These are phyloP conservation scores for Conistra vaccinii DNA, from an alignment of 2,888 invertebrate species.

Conservation along the genomic window DNA sequence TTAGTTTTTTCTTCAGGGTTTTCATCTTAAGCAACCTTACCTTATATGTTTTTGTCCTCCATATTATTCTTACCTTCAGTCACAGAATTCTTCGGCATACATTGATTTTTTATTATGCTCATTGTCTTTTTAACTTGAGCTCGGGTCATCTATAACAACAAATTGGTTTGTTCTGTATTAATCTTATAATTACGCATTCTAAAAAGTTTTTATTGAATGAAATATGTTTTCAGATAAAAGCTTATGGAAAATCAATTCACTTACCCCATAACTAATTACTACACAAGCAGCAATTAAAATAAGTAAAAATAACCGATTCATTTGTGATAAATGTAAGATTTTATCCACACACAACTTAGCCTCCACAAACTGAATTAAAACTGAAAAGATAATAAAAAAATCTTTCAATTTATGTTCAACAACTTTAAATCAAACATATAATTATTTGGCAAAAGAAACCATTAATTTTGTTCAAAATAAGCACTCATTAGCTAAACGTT, in stretches of 20 bases:
- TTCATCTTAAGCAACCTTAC: background rate
- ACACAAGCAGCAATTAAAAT: slow-evolving; percentile 31
- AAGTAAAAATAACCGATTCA: slow-evolving; percentile 48
- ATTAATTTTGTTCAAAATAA: slow-evolving; percentile 57
- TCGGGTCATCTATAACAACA: slow-evolving; percentile 78
- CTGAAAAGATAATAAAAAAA: slow-evolving; percentile 43
- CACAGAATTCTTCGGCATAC: slow-evolving; percentile 90
- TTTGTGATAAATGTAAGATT: slow-evolving; percentile 23
- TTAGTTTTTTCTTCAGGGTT: background rate
- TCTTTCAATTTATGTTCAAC: slow-evolving; percentile 60
- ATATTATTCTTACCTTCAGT: slow-evolving; percentile 83
- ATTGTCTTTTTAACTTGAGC: slow-evolving; percentile 91
- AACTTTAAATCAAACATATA: slow-evolving; percentile 44
- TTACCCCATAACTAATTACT: slow-evolving; percentile 48
- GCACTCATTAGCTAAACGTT: slow-evolving; percentile 53
- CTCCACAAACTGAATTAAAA: slow-evolving; percentile 32
- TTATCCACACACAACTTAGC: slow-evolving; percentile 30
- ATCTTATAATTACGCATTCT: too few relatives aligned
- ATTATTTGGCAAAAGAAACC: slow-evolving; percentile 54
- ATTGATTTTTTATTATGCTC: slow-evolving; percentile 91
- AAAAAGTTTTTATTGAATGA: background rate
- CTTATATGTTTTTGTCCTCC: background rate
- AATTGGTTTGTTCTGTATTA: background rate
- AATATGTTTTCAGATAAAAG: background rate
- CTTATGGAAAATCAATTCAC: slow-evolving; percentile 20